Base-by-base conservation (phyloP, 2,888 invertebrate genomes). In the Marasmarcha lunaedactyla region DNA sequence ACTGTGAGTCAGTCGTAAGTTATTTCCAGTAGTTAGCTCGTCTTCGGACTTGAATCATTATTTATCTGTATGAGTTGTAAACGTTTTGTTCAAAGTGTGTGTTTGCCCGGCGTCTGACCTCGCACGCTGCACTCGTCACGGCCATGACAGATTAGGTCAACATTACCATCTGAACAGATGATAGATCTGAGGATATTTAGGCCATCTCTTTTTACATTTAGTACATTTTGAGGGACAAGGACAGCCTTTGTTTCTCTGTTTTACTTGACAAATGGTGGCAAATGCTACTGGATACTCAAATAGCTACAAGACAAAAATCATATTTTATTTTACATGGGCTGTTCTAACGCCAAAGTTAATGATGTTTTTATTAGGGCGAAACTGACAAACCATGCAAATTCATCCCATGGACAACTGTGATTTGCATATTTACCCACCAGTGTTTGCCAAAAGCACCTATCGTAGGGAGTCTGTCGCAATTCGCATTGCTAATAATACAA, bases 401-500 rank as follows among this genome's bases (percentile, higher is more conserved):
- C 14, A 6, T 9, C 14, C 34, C 51, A 55, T 51, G 59, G 59
- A 55, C 57, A 50, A 55, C 60, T 56, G 51, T 56, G 56, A 76
- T 76, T 77, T 70, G 68, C 74, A 76, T 76, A 64, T 59, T n/a
- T 58, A 59, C 59, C 62, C 63, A 59, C 63, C 67, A 67, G 64
- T 71, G 63, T 72, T 73, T 72, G 63, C 66, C 60, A 67, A 69
- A 58, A 56, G 63, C 57, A 65, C 56, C 60, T 58, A 63, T 57
- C 61, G 55, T 56, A 59, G 59, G 63, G 58, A 60, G 66, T 64
- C 69, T 71, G 71, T 71, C 70, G 66, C 74, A 74, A 74, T 76
- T 71, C 71, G 67, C 67, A 72, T 64, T 74, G 71, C 71, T 72
- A 74, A 73, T 77, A 70, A 74, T 71, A 73, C 71, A 73, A 71